Conservation (phyloP, 2,113 vertebrate genomes). For the Oxygymnocypris stewartii region DNA sequence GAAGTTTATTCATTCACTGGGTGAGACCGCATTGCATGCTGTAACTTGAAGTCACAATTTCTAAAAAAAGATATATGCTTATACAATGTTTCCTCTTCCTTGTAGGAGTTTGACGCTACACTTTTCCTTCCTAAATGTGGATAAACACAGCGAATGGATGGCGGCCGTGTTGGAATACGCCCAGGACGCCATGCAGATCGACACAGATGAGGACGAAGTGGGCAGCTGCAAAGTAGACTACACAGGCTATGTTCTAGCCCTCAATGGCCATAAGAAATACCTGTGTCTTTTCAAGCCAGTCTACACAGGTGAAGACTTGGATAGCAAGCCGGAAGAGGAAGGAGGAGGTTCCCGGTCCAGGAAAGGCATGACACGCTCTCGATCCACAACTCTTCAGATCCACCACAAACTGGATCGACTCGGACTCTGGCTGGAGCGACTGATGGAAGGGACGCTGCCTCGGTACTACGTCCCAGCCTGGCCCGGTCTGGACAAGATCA, state of each 20-base stretch:
- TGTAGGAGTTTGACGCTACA: slow-evolving; percentile 89
- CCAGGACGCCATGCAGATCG: slow-evolving; percentile 82
- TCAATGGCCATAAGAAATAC: slow-evolving; percentile 97
- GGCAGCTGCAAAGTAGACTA: slow-evolving; percentile 82
- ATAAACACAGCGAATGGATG: slow-evolving; percentile 94
- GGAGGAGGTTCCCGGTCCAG: slow-evolving; percentile 62
- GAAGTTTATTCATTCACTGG: slow-evolving; percentile 96
- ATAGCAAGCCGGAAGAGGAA: slow-evolving; percentile 72
- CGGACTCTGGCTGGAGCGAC: slow-evolving; percentile 94
- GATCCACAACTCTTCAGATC: slow-evolving; percentile 80
- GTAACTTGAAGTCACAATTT: not conserved
- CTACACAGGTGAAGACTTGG: slow-evolving; percentile 81
- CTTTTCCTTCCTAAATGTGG: slow-evolving; percentile 95
- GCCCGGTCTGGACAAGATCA: slow-evolving; percentile 86
- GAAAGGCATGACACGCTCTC: slow-evolving; percentile 65
- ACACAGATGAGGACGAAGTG: slow-evolving; percentile 83
- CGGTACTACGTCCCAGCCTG: slow-evolving; percentile 92
- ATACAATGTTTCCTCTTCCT: not conserved
- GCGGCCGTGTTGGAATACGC: slow-evolving; percentile 86
- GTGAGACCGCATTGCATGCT: slow-evolving; percentile 66
- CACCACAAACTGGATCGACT: slow-evolving; percentile 91
- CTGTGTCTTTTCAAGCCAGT: slow-evolving; percentile 94
- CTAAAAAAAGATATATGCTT: not conserved
- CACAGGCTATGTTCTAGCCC: slow-evolving; percentile 90
- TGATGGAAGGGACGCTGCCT: slow-evolving; percentile 92